Conservation (phyloP, 1,140 invertebrate genomes). For the Gonioctena quinquepunctata region DNA sequence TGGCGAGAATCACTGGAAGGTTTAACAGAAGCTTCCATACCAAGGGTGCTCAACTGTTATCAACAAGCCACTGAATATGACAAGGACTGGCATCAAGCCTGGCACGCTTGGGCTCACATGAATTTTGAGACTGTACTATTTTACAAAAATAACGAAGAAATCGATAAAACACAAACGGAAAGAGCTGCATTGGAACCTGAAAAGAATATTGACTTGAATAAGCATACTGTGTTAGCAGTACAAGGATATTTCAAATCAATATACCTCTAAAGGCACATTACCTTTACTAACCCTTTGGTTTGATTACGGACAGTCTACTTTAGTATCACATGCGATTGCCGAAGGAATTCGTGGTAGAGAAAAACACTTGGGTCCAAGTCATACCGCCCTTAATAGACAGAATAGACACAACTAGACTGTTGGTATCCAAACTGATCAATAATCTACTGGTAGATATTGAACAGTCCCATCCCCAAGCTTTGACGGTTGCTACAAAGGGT, state of each 20-base stretch:
- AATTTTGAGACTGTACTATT: slow-evolving; percentile 96
- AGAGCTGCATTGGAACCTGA: slow-evolving; percentile 44
- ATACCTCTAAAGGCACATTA: slow-evolving; percentile 85
- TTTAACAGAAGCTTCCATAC: slow-evolving; percentile 77
- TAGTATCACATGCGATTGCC: slow-evolving; percentile 90
- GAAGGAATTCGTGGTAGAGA: slow-evolving; percentile 89
- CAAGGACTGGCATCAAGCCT: slow-evolving; percentile 91
- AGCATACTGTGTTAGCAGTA: slow-evolving; percentile 91
- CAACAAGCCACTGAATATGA: slow-evolving; percentile 87
- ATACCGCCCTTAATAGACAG: slow-evolving; percentile 98
- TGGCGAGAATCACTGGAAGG: slow-evolving; percentile 87
- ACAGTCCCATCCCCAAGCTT: slow-evolving; percentile 84
- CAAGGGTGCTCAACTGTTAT: slow-evolving; percentile 84
- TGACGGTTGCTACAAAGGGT: slow-evolving; percentile 97
- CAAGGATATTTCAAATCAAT: slow-evolving; percentile 93
- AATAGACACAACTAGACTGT: slow-evolving; percentile 88
- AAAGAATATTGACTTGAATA: slow-evolving; percentile 61
- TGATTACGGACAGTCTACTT: slow-evolving; percentile 90
- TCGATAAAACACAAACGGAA: slow-evolving; percentile 45
- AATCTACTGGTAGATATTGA: slow-evolving; percentile 94
- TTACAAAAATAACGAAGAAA: slow-evolving; percentile 75
- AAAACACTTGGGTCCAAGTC: slow-evolving; percentile 99
- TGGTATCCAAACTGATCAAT: slow-evolving; percentile 90
- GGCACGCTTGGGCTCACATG: slow-evolving; percentile 97
- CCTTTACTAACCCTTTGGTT: slow-evolving; percentile 93